phyloP scores from a whole-genome alignment of 2,113 vertebrate species.

The Aptenodytes patagonicus region DNA sequence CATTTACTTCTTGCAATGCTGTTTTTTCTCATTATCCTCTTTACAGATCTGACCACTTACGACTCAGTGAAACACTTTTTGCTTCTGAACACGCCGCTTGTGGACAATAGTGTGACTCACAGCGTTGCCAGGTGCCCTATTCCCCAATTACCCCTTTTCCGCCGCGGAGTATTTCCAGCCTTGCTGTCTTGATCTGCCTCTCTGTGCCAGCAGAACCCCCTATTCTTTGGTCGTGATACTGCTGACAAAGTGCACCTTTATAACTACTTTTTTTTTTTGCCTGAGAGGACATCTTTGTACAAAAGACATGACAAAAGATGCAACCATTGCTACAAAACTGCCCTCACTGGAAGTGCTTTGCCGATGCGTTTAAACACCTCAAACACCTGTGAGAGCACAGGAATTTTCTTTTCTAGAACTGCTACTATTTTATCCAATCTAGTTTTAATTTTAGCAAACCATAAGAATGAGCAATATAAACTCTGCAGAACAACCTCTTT shows the following conservation, averaged over 20 bases:
- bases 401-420: background rate
- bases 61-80: slow-evolving; percentile 85
- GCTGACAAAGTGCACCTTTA: background rate
- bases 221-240: background rate
- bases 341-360: background rate
- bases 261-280: background rate
- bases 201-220: background rate
- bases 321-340: background rate
- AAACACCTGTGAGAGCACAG: background rate
- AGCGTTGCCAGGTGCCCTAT: slow-evolving; percentile 71
- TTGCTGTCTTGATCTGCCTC: background rate
- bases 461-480: background rate
- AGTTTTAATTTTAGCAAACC: background rate
- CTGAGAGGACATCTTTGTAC: background rate
- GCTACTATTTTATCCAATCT: background rate
- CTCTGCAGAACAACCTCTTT: background rate
- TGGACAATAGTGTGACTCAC: slow-evolving; percentile 82
- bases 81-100: slow-evolving; percentile 76
- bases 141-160: background rate
- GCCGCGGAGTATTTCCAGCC: background rate
- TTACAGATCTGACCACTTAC: slow-evolving; percentile 83
- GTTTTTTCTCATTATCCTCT: background rate
- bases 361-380: background rate
- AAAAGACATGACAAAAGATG: background rate
- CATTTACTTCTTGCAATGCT: background rate